phyloP scores from a whole-genome alignment of 2,888 invertebrate genomes.

The Steinernema carpocapsae region DNA sequence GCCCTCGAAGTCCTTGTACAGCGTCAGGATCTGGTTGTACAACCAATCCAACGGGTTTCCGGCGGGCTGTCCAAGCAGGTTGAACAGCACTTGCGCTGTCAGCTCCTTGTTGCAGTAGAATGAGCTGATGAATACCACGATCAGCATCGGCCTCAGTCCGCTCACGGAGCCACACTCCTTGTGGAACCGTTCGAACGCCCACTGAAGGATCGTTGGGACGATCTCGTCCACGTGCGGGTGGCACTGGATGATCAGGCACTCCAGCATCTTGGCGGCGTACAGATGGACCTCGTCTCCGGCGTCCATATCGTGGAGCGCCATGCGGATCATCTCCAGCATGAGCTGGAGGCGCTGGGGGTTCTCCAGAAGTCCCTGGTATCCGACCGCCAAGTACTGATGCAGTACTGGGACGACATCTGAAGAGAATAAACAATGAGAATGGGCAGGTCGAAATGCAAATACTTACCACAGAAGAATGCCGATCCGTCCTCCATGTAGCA shows the following conservation, averaged over 20 bases:
- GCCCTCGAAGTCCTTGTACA: constrained; percentile 45
- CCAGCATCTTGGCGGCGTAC: constrained; percentile 93
- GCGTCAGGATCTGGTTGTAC: constrained; percentile 38
- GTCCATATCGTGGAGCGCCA: constrained; percentile 70
- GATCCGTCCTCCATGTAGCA: constrained; percentile 91
- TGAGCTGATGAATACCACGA: constrained; percentile 48
- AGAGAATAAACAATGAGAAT: constrained; percentile 38
- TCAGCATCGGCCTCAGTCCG: constrained; percentile 48
- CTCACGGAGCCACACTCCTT: constrained; percentile 25
- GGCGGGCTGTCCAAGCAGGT: constrained; percentile 40
- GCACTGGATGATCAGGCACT: constrained; percentile 70
- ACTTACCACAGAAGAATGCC: constrained; percentile 80
- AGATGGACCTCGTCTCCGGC: constrained; percentile 90
- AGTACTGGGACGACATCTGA: constrained; percentile 97
- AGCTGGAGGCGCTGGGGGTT: constrained; percentile 87
- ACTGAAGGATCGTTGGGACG: constrained; percentile 43
- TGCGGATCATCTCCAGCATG: constrained; percentile 88
- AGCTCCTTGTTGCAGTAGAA: constrained; percentile 44
- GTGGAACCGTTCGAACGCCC: constrained; percentile 26
- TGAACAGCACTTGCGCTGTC: constrained; percentile 42
- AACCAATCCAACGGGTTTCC: constrained; percentile 49
- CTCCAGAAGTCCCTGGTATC: constrained; percentile 88
- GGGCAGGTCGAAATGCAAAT: constrained; percentile 1
- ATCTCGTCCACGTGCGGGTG: constrained; percentile 46
- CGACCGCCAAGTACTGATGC: constrained; percentile 95